Evolutionary conservation across 2,797 vertebrate genomes (phyloP), one percentile per base, ranked within the genome.

Genomic region (Eremophila alpestris): DNA sequence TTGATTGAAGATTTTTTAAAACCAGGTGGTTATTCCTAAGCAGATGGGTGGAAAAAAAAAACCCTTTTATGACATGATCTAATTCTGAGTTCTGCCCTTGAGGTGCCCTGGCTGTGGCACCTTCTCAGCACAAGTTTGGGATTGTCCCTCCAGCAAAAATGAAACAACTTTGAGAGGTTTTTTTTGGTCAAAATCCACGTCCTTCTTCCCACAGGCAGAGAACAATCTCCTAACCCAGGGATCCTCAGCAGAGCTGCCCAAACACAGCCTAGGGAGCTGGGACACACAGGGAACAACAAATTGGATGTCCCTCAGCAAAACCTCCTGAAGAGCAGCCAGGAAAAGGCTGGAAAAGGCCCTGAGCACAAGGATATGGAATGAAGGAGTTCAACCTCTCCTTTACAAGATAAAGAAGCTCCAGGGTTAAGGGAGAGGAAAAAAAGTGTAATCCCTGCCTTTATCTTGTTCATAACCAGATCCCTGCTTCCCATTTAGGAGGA

Each of bases 51-150:
- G 13, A 3, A 5, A 11, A 8, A 11, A 8, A 8, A 17, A n/a
- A 0, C 1, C 9, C 3, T n/a, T n/a, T 55, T n/a, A 27, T 29
- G 22, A 26, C 6, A 15, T 16, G n/a, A 56, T 5, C 5, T 21
- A 40, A 29, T 52, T 78, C 22, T 55, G 13, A 16, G 5, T 48
- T 32, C 21, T 82, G 22, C 41, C 56, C 29, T 65, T 48, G 40
- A 71, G 58, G 11, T 36, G 16, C 11, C 27, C 5, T 3, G 55
- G 16, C 45, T 59, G 24, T 26, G 78, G 9, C 24, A 6, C 17
- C 8, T 5, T 24, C 19, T 5, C 63, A 69, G n/a, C 2, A 4
- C 26, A 51, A 80, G 30, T 17, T 46, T 22, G 40, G 34, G 9
- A 58, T 83, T 49, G 11, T 41, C 43, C 51, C 51, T 87, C 64